phyloP scores from a whole-genome alignment of 1,140 invertebrate genomes.

The Bombus huntii region DNA sequence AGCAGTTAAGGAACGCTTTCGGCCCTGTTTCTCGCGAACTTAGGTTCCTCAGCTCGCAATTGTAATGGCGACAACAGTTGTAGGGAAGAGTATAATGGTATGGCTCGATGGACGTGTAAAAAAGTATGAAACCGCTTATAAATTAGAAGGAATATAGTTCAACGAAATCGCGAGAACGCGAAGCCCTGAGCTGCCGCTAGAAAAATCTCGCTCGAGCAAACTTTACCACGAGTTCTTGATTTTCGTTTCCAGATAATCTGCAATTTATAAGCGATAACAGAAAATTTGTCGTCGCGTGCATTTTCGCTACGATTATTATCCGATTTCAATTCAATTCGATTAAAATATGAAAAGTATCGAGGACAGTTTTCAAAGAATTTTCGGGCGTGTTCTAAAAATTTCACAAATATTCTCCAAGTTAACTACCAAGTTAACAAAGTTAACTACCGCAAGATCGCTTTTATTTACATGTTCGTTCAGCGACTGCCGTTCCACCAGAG shows the following conservation, averaged over 20 bases:
- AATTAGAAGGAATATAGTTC: slow-evolving; percentile 60
- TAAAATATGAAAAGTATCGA: background rate
- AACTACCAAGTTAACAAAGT: background rate
- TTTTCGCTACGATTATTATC: slow-evolving; percentile 7
- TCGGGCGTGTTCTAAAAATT: background rate
- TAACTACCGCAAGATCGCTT: background rate
- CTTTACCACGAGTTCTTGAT: too few relatives aligned
- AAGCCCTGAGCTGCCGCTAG: background rate
- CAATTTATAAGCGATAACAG: background rate
- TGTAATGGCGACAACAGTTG: background rate
- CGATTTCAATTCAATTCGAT: background rate
- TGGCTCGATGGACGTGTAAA: slow-evolving; percentile 50
- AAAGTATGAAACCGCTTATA: slow-evolving; percentile 55
- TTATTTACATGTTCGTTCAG: background rate
- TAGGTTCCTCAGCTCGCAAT: background rate
- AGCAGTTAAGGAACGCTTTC: background rate
- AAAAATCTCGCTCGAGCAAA: background rate
- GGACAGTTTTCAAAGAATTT: background rate
- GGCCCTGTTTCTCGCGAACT: background rate
- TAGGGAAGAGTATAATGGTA: background rate
- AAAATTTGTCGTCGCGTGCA: slow-evolving; percentile 15
- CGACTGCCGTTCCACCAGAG: background rate
- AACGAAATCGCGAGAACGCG: slow-evolving; percentile 21
- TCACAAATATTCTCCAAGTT: background rate
- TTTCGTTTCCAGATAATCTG: background rate